Evolutionary conservation across 2,888 invertebrate species (phyloP).

Genomic region (Pedicia rivosa): DNA sequence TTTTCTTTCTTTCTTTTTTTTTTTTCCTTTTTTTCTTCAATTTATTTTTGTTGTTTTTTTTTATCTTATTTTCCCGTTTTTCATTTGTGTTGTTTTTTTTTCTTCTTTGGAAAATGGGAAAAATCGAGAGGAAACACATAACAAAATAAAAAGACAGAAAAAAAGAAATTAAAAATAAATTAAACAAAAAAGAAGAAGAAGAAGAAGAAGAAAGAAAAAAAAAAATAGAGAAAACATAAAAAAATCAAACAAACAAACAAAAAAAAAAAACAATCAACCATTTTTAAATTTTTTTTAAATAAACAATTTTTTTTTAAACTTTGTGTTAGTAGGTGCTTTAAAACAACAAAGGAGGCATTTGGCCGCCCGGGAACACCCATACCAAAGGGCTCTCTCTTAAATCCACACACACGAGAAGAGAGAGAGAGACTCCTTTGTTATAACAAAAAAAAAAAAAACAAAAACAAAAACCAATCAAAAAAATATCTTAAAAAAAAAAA

Average conservation of each 20-base stretch:
- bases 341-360: slow-evolving; percentile 62
- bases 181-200: no score
- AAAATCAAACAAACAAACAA: slow-evolving; percentile 5
- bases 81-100: no score
- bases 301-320: slow-evolving; percentile 3
- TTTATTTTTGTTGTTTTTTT: no score
- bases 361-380: slow-evolving; percentile 83
- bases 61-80: no score
- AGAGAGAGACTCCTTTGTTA: slow-evolving; percentile 2
- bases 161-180: no score
- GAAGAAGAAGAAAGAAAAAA: no score
- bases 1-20: no score
- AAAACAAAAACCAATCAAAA: neutral
- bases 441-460: neutral
- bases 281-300: slow-evolving; percentile 13
- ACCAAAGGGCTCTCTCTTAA: slow-evolving; percentile 79
- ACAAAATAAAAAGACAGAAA: no score
- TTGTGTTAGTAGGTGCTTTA: slow-evolving; percentile 28
- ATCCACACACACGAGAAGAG: slow-evolving; percentile 6
- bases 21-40: no score
- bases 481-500: neutral
- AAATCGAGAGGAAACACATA: no score
- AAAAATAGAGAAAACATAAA: no score
- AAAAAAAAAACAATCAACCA: slow-evolving; percentile 9
- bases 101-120: no score